phyloP scores from a whole-genome alignment of 1,140 invertebrate species.

The Dolichoris vasculosae region DNA sequence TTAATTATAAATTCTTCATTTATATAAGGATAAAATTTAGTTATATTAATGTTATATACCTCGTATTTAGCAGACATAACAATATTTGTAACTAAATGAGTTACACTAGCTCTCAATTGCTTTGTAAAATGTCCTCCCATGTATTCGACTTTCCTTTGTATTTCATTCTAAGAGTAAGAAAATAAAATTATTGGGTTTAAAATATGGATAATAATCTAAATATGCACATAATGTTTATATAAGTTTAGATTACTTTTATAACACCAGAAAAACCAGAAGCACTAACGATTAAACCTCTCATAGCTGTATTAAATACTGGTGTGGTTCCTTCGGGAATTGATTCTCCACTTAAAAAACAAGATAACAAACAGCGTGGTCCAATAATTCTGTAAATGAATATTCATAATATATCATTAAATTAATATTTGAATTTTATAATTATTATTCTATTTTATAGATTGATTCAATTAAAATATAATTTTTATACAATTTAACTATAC shows the following conservation, averaged over 20 bases:
- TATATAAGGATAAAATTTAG: conserved; percentile 42
- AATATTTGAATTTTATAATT: neutral
- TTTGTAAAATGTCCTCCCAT: conserved; percentile 89
- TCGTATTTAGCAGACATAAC: conserved; percentile 84
- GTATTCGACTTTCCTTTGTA: conserved; percentile 82
- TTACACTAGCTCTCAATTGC: conserved; percentile 82
- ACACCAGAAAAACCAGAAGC: conserved; percentile 81
- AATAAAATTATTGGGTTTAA: conserved; percentile 29
- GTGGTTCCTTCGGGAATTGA: conserved; percentile 83
- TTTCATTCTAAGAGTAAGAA: conserved; percentile 74
- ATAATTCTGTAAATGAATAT: conserved; percentile 78
- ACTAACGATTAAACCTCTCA: conserved; percentile 84
- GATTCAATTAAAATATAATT: neutral
- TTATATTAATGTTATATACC: conserved; percentile 69
- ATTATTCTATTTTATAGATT: conserved; percentile 14
- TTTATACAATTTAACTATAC: neutral
- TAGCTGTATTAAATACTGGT: conserved; percentile 87
- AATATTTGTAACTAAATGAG: conserved; percentile 87
- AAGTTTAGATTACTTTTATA: conserved; percentile 77
- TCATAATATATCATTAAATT: neutral
- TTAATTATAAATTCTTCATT: conserved; percentile 34
- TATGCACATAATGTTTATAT: neutral
- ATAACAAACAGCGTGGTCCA: conserved; percentile 86
- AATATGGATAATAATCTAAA: neutral
- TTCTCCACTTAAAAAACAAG: conserved; percentile 81